Evolutionary conservation across 1,140 invertebrate genomes (phyloP).

Genomic region (Lasioglossum albipes): DNA sequence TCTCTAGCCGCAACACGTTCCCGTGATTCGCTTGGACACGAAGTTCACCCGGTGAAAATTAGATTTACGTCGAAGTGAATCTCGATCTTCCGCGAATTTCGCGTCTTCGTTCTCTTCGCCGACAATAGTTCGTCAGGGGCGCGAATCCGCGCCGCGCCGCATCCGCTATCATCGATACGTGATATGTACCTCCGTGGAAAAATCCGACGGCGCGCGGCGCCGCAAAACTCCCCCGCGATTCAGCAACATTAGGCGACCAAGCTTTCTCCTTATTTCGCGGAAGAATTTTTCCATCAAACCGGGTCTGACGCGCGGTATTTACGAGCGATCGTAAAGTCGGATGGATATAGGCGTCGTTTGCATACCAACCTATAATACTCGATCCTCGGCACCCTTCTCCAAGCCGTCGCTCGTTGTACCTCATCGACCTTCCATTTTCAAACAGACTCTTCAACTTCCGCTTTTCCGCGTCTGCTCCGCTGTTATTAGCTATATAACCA

Average conservation of each 20-base stretch:
- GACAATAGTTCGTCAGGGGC: slow-evolving; percentile 67
- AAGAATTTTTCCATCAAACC: slow-evolving; percentile 47
- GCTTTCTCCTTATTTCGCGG: background rate
- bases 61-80: slow-evolving; percentile 63
- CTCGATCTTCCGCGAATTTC: slow-evolving; percentile 48
- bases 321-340: slow-evolving; percentile 56
- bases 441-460: slow-evolving; percentile 24
- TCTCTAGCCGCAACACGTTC: slow-evolving; percentile 6
- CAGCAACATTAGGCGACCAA: slow-evolving; percentile 47
- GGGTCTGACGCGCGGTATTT: slow-evolving; percentile 50
- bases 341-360: slow-evolving; percentile 26
- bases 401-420: slow-evolving; percentile 13
- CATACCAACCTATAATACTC: slow-evolving; percentile 33
- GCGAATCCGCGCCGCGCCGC: slow-evolving; percentile 21
- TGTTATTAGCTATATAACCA: slow-evolving; percentile 48
- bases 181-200: background rate
- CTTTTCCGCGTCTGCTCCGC: background rate
- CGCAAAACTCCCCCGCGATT: slow-evolving; percentile 34
- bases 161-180: slow-evolving; percentile 38
- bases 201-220: too few relatives aligned
- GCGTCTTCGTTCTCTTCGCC: slow-evolving; percentile 35
- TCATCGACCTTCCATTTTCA: slow-evolving; percentile 35
- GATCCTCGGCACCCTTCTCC: background rate
- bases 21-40: slow-evolving; percentile 50
- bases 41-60: slow-evolving; percentile 53